A percentile compares a stretch with the other conserved stretches of the same genome.
These are phyloP conservation scores for Aphrocallistes beatrix DNA, from an alignment of 37 sponge, comb jelly and placozoan species.

Conservation along the genomic window DNA sequence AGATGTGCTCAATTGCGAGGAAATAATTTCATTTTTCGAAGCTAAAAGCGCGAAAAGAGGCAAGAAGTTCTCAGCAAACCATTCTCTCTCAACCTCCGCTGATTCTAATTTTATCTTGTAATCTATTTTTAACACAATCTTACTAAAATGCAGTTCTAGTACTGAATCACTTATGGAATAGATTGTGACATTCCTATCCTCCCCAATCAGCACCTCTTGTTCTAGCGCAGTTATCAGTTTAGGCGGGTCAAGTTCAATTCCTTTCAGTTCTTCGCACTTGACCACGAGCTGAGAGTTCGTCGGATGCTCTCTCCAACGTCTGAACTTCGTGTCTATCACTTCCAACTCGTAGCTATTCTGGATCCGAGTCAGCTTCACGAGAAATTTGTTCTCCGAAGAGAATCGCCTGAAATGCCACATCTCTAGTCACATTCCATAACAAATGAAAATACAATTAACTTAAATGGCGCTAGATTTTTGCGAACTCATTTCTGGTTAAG, in stretches of 20 bases:
- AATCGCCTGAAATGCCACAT: background rate
- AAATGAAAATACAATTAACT: too few species aligned
- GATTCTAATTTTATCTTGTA: background rate
- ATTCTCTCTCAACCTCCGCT: background rate
- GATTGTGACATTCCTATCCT: background rate
- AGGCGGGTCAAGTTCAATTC: background rate
- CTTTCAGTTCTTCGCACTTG: background rate
- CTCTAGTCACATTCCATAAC: too few species aligned
- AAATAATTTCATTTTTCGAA: too few species aligned
- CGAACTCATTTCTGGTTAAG: too few species aligned
- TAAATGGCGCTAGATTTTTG: too few species aligned
- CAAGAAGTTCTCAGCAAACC: background rate
- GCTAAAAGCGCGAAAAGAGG: background rate
- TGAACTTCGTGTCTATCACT: background rate
- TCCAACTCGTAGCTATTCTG: background rate
- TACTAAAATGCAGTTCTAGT: background rate
- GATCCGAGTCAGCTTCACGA: background rate
- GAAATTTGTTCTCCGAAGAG: background rate
- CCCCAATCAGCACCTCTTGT: background rate
- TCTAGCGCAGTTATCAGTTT: background rate
- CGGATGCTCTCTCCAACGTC: background rate
- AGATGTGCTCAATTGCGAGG: too few species aligned
- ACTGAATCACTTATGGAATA: background rate
- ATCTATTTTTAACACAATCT: background rate
- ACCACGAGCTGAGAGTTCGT: background rate